phyloP scores from a whole-genome alignment of 2,797 vertebrate species.

The Neopelma chrysocephalum region DNA sequence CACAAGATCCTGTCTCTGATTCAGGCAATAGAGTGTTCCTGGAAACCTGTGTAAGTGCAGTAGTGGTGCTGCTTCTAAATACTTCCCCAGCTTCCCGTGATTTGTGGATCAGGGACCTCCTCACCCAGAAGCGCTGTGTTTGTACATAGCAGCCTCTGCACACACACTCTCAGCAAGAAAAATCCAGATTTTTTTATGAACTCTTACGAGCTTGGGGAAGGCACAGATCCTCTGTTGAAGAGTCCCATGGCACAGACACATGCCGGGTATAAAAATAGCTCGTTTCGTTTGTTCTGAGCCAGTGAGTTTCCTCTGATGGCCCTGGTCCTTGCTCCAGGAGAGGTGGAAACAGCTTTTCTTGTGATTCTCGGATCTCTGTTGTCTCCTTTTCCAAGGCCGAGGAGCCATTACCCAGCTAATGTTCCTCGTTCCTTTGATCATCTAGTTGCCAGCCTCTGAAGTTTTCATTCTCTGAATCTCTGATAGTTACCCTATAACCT shows the following conservation, averaged over 20 bases:
- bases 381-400: neutral
- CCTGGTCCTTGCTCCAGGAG: neutral
- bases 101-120: neutral
- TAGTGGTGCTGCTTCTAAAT: neutral
- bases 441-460: neutral
- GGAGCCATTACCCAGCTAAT: neutral
- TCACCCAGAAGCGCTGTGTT: neutral
- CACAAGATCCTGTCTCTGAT: neutral
- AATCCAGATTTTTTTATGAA: neutral
- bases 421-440: neutral
- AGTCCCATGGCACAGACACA: neutral
- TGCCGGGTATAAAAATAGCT: neutral
- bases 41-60: neutral
- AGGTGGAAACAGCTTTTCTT: neutral
- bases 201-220: neutral
- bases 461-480: neutral
- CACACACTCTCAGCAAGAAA: neutral
- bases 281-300: neutral
- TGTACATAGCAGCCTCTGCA: rapidly evolving
- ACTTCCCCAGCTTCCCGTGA: neutral
- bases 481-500: neutral
- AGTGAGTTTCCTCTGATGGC: neutral
- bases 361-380: neutral
- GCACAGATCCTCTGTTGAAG: neutral
- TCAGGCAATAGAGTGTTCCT: neutral